phyloP scores from a whole-genome alignment of 2,888 invertebrate species.

The Xiphydria camelus region DNA sequence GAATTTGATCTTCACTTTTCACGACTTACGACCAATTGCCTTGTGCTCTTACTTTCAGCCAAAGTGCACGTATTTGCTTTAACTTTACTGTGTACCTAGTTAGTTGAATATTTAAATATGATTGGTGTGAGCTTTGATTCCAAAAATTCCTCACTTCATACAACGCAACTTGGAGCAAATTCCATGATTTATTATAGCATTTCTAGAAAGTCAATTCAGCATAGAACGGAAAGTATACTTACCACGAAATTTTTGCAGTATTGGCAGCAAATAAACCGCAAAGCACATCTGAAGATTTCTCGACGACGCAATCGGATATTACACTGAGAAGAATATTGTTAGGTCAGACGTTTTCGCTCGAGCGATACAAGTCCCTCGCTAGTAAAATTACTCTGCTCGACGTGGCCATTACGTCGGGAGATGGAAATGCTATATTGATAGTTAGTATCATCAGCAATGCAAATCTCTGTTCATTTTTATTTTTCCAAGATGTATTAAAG shows the following conservation, averaged over 20 bases:
- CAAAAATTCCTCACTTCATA: too few species aligned
- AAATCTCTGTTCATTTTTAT: background rate
- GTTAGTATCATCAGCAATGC: constrained; percentile 54
- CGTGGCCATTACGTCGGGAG: constrained; percentile 70
- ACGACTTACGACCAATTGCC: too few species aligned
- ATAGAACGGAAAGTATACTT: background rate
- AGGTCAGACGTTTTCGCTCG: constrained; percentile 60
- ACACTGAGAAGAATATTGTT: constrained; percentile 61
- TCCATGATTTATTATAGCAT: too few species aligned
- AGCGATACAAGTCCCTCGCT: constrained; percentile 60
- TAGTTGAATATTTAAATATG: background rate
- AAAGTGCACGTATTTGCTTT: too few species aligned
- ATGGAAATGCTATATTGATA: constrained; percentile 76
- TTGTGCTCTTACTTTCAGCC: too few species aligned
- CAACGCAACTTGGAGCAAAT: too few species aligned
- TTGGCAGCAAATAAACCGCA: constrained; percentile 56
- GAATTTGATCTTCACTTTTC: too few species aligned
- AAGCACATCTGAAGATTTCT: constrained; percentile 37
- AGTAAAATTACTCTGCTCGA: constrained; percentile 75
- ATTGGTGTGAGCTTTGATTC: too few species aligned
- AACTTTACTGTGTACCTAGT: too few species aligned
- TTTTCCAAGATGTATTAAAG: too few species aligned
- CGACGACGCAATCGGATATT: constrained; percentile 54
- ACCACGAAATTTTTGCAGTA: constrained; percentile 48
- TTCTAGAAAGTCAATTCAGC: background rate